Conservation (phyloP, 2,888 invertebrate species). For the Lacanobia oleracea region DNA sequence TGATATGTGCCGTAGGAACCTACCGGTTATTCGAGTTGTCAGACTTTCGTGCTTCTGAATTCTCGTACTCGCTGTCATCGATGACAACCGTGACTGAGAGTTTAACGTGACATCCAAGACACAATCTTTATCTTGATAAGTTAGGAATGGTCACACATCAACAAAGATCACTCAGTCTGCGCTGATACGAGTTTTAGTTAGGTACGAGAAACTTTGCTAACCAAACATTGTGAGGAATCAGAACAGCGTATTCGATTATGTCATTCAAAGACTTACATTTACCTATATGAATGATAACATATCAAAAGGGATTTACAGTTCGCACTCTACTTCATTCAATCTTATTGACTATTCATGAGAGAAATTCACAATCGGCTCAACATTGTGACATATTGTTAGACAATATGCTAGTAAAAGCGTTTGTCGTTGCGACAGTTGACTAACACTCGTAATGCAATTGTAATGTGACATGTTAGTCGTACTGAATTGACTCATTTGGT, state of each 20-base stretch:
- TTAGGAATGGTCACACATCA: neutral
- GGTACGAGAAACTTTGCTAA: neutral
- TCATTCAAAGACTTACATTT: neutral
- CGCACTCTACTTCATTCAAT: conserved; percentile 36
- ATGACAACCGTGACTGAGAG: conserved; percentile 29
- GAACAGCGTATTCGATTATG: conserved; percentile 15
- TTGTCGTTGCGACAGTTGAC: conserved; percentile 46
- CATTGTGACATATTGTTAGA: conserved; percentile 59
- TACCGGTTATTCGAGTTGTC: conserved; percentile 12
- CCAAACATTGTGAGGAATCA: neutral
- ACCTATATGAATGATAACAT: neutral
- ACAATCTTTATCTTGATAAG: conserved; percentile 2
- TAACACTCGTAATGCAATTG: conserved; percentile 42
- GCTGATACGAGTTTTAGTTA: neutral
- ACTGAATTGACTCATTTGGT: conserved; percentile 13
- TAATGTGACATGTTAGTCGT: conserved; percentile 39
- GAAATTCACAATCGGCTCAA: conserved; percentile 59
- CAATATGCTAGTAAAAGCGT: conserved; percentile 59
- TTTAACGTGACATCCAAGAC: conserved; percentile 10
- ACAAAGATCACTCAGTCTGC: too few relatives aligned
- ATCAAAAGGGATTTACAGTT: conserved; percentile 41
- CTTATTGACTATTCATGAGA: conserved; percentile 64
- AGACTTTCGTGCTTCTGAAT: conserved; percentile 3
- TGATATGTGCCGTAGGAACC: neutral
- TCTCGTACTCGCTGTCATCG: conserved; percentile 2